These are phyloP conservation scores for Pungitius pungitius DNA, from an alignment of 2,113 vertebrate genomes.

Conservation along the genomic window DNA sequence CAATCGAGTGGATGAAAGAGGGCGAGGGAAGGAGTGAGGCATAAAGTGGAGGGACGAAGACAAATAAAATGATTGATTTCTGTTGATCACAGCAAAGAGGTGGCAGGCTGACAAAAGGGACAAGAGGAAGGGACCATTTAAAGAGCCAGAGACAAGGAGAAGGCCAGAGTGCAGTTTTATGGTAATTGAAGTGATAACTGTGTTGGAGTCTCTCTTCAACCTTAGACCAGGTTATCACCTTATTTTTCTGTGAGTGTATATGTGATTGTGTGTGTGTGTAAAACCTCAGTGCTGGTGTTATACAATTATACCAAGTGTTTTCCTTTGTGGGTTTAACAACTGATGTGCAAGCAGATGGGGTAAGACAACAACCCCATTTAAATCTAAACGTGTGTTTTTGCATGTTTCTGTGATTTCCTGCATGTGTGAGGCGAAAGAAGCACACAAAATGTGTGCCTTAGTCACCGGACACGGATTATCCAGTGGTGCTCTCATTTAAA, in stretches of 20 bases:
- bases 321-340: constrained; percentile 53
- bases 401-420: neutral
- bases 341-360: constrained; percentile 48
- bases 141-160: constrained; percentile 10
- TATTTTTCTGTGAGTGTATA: constrained; percentile 16
- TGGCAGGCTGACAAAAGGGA: constrained; percentile 25
- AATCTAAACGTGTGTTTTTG: constrained; percentile 24
- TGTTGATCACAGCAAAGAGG: constrained; percentile 39
- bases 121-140: constrained; percentile 9
- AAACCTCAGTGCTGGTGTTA: constrained; percentile 43
- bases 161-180: constrained; percentile 35
- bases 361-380: constrained; percentile 53
- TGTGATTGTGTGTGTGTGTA: constrained; percentile 18
- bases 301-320: constrained; percentile 50
- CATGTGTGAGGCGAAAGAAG: neutral
- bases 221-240: constrained; percentile 41
- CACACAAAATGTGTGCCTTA: neutral
- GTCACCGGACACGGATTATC: neutral
- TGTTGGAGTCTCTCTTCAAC: constrained; percentile 26
- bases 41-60: constrained; percentile 28
- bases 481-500: neutral
- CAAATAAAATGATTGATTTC: constrained; percentile 52
- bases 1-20: constrained; percentile 44
- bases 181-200: constrained; percentile 56
- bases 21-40: constrained; percentile 21